phyloP scores from a whole-genome alignment of 2,888 invertebrate genomes.

The Germaria angustata region DNA sequence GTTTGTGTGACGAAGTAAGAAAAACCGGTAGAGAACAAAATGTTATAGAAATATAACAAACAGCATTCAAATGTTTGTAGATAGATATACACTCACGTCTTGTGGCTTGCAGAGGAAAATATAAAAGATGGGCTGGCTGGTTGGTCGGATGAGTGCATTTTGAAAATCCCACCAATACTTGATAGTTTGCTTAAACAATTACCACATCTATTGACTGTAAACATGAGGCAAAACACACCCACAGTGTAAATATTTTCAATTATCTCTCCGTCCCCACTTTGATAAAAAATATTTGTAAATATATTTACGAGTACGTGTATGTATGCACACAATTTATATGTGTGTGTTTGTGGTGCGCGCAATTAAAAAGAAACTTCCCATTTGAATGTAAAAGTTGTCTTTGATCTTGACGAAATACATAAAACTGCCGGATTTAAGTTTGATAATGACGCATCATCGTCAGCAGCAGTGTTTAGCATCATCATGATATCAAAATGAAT shows the following conservation, averaged over 20 bases:
- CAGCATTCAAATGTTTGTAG: constrained; percentile 25
- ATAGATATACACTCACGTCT: neutral
- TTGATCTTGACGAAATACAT: constrained; percentile 64
- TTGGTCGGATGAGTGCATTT: constrained; percentile 12
- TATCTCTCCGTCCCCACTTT: neutral
- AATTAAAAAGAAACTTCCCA: constrained; percentile 36
- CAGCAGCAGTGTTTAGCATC: neutral
- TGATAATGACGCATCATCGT: constrained; percentile 50
- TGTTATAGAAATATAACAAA: constrained; percentile 15
- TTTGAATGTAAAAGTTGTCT: constrained; percentile 40
- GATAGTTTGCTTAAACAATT: constrained; percentile 61
- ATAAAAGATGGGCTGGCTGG: neutral
- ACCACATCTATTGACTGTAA: constrained; percentile 51
- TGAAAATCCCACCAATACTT: constrained; percentile 30
- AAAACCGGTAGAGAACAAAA: constrained; percentile 28
- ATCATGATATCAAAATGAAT: constrained; percentile 27
- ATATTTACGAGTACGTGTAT: neutral
- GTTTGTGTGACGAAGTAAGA: neutral
- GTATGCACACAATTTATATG: neutral
- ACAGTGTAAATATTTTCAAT: constrained; percentile 21
- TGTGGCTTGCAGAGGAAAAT: neutral
- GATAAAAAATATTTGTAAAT: neutral
- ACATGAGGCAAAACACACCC: constrained; percentile 56
- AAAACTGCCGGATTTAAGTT: constrained; percentile 57
- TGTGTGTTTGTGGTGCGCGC: constrained; percentile 5